These are phyloP conservation scores for Caenorhabditis virilis DNA, from an alignment of 2,888 invertebrate genomes.

Conservation along the genomic window DNA sequence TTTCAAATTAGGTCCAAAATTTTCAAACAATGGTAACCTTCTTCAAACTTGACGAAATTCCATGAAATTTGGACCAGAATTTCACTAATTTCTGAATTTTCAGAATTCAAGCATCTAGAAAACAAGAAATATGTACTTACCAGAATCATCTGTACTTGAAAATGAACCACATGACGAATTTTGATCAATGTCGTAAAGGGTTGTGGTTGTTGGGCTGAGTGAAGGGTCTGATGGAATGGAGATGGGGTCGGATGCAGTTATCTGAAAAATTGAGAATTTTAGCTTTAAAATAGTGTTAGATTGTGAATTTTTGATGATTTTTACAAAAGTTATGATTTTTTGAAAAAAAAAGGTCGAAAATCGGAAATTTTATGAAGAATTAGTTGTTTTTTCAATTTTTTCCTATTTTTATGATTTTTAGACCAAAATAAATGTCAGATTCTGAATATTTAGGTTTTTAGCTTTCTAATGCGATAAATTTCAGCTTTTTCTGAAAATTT, in stretches of 20 bases:
- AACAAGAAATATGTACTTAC: constrained; percentile 5
- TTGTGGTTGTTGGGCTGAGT: constrained; percentile 14
- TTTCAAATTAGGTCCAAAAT: too few relatives aligned
- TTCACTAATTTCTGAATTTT: constrained; percentile 1
- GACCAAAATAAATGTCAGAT: too few relatives aligned
- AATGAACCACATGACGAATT: constrained; percentile 28
- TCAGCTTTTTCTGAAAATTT: too few relatives aligned
- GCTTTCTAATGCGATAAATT: too few relatives aligned
- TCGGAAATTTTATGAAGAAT: not conserved
- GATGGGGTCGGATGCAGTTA: constrained; percentile 43
- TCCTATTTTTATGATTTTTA: constrained; percentile 1
- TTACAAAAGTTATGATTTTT: not conserved
- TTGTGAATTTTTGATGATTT: not conserved
- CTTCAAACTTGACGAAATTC: too few relatives aligned
- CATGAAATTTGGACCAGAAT: not conserved
- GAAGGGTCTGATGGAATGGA: constrained; percentile 32
- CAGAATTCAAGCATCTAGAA: not conserved
- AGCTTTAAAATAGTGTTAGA: too few relatives aligned
- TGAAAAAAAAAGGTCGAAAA: not conserved
- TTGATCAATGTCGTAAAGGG: constrained; percentile 28
- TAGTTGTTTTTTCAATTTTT: not conserved
- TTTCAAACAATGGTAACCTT: too few relatives aligned
- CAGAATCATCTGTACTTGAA: constrained; percentile 28
- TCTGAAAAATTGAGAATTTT: constrained; percentile 42
- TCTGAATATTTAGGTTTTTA: too few relatives aligned